phyloP scores from a whole-genome alignment of 1,140 invertebrate genomes.

The Drosophila neocordata region DNA sequence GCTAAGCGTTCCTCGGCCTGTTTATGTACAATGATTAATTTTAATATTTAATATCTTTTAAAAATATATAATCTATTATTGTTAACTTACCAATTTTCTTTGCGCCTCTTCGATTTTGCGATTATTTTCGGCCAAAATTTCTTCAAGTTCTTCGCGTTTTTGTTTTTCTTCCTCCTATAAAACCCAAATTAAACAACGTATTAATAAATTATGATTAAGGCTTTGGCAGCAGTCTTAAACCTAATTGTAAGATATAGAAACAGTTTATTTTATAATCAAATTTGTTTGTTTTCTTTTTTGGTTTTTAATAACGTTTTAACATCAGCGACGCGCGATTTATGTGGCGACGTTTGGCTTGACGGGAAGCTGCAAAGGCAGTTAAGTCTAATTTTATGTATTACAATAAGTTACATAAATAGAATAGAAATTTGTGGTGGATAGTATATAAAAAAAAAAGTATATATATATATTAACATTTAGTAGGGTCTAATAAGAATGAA shows the following conservation, averaged over 20 bases:
- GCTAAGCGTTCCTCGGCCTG: conserved; percentile 98
- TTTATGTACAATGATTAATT: background rate
- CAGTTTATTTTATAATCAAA: conserved; percentile 37
- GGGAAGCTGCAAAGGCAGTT: conserved; percentile 64
- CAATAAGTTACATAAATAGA: conserved; percentile 75
- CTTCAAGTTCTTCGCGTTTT: conserved; percentile 96
- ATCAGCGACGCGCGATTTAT: conserved; percentile 60
- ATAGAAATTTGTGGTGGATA: conserved; percentile 62
- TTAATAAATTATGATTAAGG: conserved; percentile 54
- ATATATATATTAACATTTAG: conserved; percentile 56
- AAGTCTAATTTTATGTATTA: conserved; percentile 68
- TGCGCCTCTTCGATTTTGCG: conserved; percentile 98
- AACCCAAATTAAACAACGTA: conserved; percentile 74
- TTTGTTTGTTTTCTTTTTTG: conserved; percentile 29
- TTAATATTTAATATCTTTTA: conserved; percentile 21
- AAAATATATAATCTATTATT: background rate
- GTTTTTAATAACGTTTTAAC: conserved; percentile 32
- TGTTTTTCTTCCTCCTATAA: conserved; percentile 97
- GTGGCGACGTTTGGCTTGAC: conserved; percentile 47
- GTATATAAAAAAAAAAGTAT: conserved; percentile 43
- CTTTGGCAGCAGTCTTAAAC: conserved; percentile 53
- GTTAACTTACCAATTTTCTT: conserved; percentile 92
- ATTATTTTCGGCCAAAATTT: conserved; percentile 98
- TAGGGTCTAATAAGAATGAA: conserved; percentile 76
- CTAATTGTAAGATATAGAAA: conserved; percentile 62